Evolutionary conservation across 2,888 invertebrate species (phyloP).

Genomic region (Copidosoma aretas): DNA sequence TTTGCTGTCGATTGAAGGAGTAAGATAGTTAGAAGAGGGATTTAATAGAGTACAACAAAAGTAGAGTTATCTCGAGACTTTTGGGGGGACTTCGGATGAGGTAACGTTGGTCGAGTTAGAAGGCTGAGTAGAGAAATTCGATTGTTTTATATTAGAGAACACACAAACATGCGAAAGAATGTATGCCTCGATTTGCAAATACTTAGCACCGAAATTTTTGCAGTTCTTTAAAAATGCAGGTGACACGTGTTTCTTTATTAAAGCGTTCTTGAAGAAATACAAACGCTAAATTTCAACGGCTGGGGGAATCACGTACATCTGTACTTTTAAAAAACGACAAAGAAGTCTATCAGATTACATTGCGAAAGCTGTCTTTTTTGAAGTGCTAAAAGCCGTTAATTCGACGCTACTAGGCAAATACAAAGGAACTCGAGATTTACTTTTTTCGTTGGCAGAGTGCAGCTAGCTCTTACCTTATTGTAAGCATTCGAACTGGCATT

Average conservation of each 20-base stretch:
- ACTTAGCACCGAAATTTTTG: neutral
- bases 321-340: slow-evolving; percentile 33
- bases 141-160: slow-evolving; percentile 4
- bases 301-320: slow-evolving; percentile 18
- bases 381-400: slow-evolving; percentile 29
- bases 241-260: neutral
- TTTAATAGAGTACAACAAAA: slow-evolving; percentile 13
- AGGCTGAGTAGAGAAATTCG: slow-evolving; percentile 42
- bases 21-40: slow-evolving; percentile 12
- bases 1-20: slow-evolving; percentile 20
- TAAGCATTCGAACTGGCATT: slow-evolving; percentile 87
- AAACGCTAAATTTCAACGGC: slow-evolving; percentile 14
- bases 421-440: slow-evolving; percentile 1
- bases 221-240: slow-evolving; percentile 26
- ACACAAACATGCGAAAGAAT: neutral
- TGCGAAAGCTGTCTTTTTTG: slow-evolving; percentile 24
- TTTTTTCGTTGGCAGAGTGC: slow-evolving; percentile 47
- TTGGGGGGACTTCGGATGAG: slow-evolving; percentile 38
- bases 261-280: neutral
- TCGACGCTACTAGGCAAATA: slow-evolving; percentile 27
- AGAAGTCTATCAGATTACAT: slow-evolving; percentile 8
- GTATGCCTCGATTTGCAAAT: neutral
- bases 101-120: slow-evolving; percentile 43
- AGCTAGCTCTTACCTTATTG: slow-evolving; percentile 81
- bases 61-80: slow-evolving; percentile 26